Conservation (phyloP, 2,113 vertebrate species). For the Albula glossodonta region DNA sequence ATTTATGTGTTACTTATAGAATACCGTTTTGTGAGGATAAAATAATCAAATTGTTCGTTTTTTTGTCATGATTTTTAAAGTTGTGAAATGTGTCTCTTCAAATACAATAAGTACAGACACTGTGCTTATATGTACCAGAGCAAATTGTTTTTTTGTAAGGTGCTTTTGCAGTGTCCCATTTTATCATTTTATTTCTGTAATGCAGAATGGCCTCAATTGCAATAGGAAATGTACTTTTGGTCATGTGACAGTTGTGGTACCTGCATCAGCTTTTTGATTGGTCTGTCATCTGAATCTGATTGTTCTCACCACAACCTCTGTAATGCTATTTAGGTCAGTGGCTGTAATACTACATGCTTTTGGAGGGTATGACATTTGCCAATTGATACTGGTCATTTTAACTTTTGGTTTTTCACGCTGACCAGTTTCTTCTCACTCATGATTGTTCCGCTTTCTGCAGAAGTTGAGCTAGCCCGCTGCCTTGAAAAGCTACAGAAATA, state of each 20-base stretch:
- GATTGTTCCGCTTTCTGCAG: background rate
- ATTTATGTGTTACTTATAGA: no score
- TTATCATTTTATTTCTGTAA: no score
- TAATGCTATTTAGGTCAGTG: background rate
- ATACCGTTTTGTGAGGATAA: no score
- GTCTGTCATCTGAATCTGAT: background rate
- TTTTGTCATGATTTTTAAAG: background rate
- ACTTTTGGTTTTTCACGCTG: background rate
- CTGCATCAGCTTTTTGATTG: slow-evolving; percentile 2
- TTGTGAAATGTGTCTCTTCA: no score
- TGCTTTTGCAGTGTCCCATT: no score
- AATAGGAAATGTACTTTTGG: background rate
- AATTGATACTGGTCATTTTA: no score
- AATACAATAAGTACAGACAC: no score
- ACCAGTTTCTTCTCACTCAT: background rate
- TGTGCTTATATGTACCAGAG: no score
- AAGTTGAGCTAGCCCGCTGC: background rate
- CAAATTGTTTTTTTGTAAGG: no score
- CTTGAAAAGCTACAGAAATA: background rate
- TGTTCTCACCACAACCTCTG: background rate
- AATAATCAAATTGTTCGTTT: background rate
- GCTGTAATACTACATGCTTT: background rate
- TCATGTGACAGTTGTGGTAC: background rate
- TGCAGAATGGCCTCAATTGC: background rate
- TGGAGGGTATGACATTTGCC: background rate